Base-by-base conservation (phyloP, 2,888 invertebrate species). In the Papilio elwesi region DNA sequence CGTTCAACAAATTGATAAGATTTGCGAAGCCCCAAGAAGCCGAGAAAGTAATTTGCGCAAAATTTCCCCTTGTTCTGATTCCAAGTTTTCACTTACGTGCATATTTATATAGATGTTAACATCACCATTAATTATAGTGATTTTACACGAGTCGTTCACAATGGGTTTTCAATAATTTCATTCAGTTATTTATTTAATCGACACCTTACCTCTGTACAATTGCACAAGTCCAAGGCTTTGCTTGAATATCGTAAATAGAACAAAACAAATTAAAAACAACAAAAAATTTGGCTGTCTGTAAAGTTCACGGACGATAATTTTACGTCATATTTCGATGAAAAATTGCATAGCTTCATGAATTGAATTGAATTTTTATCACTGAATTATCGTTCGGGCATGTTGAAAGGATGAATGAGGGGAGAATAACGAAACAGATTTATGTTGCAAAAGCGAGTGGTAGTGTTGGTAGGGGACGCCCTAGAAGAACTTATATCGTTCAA, bases 1-100 rank as follows among this genome's bases (percentile, higher is more conserved):
- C n/a, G 15, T 13, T 85, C 84, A 83, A 85, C 88, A 89, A 90
- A 89, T 90, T 90, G 90, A 90, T 87, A 87, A 89, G 90, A 91
- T 91, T 91, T 87, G 85, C 87, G 90, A 90, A 90, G 51, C 88
- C 85, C 84, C 80, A 79, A 79, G 78, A 90, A 90, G 89, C 89
- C 89, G 87, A 89, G 89, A 91, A 91, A 91, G 91, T 90, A 90
- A 87, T 87, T 91, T 91, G 63, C 47, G 63, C 63, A 47, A 48
- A 63, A 63, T 63, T 63, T 43, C 15, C 63, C 63, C 47, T 43
- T 48, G 63, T 47, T 63, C 43, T 16, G 47, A 63, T 63, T 63
- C 47, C 15, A 63, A 63, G 47, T 48, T 47, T 63, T 63, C 59
- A 59, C 59, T 59, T 59, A n/a, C 38, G 38, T 59, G 38, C 59